Conservation (phyloP, 2,888 invertebrate genomes). For the Sinohyriopsis cumingii region DNA sequence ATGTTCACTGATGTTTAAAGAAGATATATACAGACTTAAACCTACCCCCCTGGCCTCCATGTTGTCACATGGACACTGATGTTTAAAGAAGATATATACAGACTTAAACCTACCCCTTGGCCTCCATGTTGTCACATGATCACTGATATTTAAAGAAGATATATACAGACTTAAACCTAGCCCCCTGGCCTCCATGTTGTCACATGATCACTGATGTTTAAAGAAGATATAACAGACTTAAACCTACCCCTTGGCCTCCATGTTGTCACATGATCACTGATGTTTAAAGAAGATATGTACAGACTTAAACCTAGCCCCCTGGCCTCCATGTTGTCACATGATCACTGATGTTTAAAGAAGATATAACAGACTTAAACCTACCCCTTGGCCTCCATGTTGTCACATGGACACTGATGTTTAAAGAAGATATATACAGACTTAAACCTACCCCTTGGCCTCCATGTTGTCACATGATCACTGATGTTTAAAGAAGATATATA, state of each 20-base stretch:
- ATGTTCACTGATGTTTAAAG: neutral
- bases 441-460: conserved; percentile 76
- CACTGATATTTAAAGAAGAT: neutral
- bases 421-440: neutral
- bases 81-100: neutral
- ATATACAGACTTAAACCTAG: conserved; percentile 39
- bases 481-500: neutral
- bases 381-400: conserved; percentile 81
- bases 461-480: conserved; percentile 74
- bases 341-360: neutral
- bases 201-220: neutral
- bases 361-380: conserved; percentile 38
- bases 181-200: conserved; percentile 81
- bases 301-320: conserved; percentile 73
- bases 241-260: conserved; percentile 79
- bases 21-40: neutral
- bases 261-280: conserved; percentile 65
- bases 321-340: conserved; percentile 78
- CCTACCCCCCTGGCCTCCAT: conserved; percentile 79
- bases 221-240: neutral
- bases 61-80: conserved; percentile 61
- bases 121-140: conserved; percentile 76
- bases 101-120: conserved; percentile 75
- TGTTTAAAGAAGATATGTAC: neutral
- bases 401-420: neutral